Conservation (phyloP, 2,888 invertebrate genomes). For the Ectemnius continuus region DNA sequence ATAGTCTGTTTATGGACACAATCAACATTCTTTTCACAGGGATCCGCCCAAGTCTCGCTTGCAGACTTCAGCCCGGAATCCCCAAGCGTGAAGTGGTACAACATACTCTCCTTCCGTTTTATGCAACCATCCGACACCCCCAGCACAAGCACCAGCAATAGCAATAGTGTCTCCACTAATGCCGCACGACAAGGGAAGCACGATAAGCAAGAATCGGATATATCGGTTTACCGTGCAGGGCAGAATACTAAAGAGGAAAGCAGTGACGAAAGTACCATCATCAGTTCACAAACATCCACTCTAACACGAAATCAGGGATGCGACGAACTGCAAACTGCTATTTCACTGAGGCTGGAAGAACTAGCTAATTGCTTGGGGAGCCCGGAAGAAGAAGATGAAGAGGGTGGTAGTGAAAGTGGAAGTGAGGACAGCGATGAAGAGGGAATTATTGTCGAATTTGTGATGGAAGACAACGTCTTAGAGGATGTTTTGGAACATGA, state of each 20-base stretch:
- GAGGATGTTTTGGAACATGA: slow-evolving; percentile 76
- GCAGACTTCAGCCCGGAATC: slow-evolving; percentile 94
- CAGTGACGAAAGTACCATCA: slow-evolving; percentile 97
- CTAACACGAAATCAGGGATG: slow-evolving; percentile 90
- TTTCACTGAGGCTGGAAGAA: slow-evolving; percentile 80
- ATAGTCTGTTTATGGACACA: neutral
- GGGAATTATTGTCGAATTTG: slow-evolving; percentile 76
- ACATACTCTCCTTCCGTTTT: slow-evolving; percentile 91
- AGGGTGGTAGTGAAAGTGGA: slow-evolving; percentile 70
- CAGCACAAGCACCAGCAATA: slow-evolving; percentile 65
- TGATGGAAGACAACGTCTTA: slow-evolving; percentile 73
- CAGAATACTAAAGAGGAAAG: slow-evolving; percentile 88
- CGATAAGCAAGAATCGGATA: slow-evolving; percentile 80
- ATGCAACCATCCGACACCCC: slow-evolving; percentile 81
- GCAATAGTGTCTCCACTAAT: slow-evolving; percentile 48
- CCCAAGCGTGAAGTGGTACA: slow-evolving; percentile 95
- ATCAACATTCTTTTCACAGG: slow-evolving; percentile 80
- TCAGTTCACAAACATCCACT: slow-evolving; percentile 97
- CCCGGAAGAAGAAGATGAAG: slow-evolving; percentile 78
- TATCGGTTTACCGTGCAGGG: slow-evolving; percentile 75
- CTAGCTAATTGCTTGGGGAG: slow-evolving; percentile 78
- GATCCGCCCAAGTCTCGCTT: slow-evolving; percentile 96
- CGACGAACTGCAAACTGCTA: slow-evolving; percentile 79
- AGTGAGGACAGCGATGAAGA: slow-evolving; percentile 76
- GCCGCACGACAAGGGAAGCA: slow-evolving; percentile 68